Conservation (phyloP, 2,797 vertebrate genomes). For the Pampus argenteus region DNA sequence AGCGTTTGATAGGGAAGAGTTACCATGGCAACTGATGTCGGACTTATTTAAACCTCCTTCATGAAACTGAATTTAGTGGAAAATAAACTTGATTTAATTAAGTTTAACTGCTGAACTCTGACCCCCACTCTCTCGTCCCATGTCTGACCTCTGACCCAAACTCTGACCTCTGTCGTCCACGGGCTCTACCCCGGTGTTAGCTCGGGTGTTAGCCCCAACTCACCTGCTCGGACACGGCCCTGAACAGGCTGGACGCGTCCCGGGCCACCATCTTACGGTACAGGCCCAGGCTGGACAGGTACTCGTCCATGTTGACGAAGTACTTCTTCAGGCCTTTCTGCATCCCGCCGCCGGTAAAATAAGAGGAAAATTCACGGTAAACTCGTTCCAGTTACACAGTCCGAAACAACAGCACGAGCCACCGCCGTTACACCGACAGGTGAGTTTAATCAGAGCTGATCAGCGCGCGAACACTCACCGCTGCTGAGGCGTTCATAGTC, state of each 20-base stretch:
- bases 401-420: neutral
- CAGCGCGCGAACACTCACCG: constrained; percentile 3
- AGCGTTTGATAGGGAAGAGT: no score
- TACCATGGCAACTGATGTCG: no score
- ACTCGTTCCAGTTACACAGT: neutral
- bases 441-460: constrained; percentile 57
- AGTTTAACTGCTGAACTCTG: no score
- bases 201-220: no score
- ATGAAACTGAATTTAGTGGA: no score
- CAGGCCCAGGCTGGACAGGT: constrained; percentile 90
- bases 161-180: no score
- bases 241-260: constrained; percentile 94
- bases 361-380: neutral
- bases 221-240: constrained; percentile 96
- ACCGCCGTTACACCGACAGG: constrained; percentile 11
- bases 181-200: no score
- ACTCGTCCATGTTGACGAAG: constrained; percentile 95
- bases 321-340: constrained; percentile 94
- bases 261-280: constrained; percentile 95
- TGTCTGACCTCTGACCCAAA: no score
- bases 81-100: no score
- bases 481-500: constrained; percentile 34
- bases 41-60: no score
- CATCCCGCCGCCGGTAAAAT: constrained; percentile 79
- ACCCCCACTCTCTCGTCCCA: no score